Conservation (phyloP, 2,113 vertebrate species). For the Desmodus rotundus region DNA sequence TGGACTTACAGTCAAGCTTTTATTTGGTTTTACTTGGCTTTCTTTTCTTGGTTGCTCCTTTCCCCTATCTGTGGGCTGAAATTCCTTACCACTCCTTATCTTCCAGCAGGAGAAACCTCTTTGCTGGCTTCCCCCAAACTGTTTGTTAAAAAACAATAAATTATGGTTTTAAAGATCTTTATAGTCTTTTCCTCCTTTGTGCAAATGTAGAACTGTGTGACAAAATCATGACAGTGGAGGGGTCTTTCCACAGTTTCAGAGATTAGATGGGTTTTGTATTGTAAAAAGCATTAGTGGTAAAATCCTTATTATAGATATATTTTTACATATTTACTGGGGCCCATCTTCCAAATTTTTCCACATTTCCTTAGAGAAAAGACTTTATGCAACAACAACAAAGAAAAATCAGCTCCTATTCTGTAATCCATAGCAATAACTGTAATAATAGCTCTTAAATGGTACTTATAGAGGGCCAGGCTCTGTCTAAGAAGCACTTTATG, state of each 20-base stretch:
- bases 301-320: neutral
- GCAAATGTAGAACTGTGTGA: neutral
- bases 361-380: neutral
- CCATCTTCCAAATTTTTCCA: neutral
- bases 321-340: neutral
- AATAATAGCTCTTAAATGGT: neutral
- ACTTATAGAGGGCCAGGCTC: neutral
- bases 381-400: neutral
- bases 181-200: neutral
- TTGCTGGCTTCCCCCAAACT: neutral
- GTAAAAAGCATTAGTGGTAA: neutral
- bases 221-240: neutral
- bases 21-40: neutral
- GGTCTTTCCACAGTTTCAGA: neutral
- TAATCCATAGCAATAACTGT: neutral
- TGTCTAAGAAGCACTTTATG: neutral
- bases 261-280: neutral
- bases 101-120: neutral
- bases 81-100: neutral
- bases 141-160: constrained; percentile 28
- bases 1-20: neutral
- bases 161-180: neutral
- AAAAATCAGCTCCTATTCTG: neutral
- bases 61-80: neutral
- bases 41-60: neutral